Evolutionary conservation across 2,113 vertebrate genomes (phyloP).

Genomic region (Patagioenas fasciata): DNA sequence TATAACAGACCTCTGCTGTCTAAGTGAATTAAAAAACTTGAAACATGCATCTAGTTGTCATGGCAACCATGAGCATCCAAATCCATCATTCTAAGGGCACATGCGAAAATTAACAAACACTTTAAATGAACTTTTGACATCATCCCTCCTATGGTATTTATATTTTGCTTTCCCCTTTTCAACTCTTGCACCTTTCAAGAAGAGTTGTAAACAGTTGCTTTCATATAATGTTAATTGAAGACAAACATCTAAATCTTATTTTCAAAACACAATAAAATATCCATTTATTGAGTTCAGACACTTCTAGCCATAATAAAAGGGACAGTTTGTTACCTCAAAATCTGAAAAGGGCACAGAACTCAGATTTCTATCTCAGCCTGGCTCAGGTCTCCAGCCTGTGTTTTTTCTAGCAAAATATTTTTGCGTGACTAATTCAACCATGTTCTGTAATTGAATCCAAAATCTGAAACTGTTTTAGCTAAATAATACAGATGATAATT

Average conservation of each 20-base stretch:
- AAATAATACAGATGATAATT: neutral
- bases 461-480: neutral
- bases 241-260: neutral
- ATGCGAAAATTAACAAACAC: constrained; percentile 35
- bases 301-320: neutral
- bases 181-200: neutral
- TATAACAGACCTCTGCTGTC: neutral
- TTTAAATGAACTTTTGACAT: neutral
- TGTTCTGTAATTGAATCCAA: neutral
- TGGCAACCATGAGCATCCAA: constrained; percentile 23
- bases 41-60: constrained; percentile 23
- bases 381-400: neutral
- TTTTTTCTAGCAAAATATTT: neutral
- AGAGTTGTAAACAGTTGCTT: neutral
- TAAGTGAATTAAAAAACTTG: neutral
- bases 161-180: neutral
- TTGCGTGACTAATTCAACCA: neutral
- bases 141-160: neutral
- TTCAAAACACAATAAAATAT: neutral
- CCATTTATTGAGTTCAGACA: neutral
- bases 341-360: neutral
- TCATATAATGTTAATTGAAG: neutral
- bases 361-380: neutral
- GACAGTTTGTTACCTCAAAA: neutral
- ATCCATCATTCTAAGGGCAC: constrained; percentile 28